phyloP scores from a whole-genome alignment of 2,113 vertebrate genomes.

The Osmerus eperlanus region DNA sequence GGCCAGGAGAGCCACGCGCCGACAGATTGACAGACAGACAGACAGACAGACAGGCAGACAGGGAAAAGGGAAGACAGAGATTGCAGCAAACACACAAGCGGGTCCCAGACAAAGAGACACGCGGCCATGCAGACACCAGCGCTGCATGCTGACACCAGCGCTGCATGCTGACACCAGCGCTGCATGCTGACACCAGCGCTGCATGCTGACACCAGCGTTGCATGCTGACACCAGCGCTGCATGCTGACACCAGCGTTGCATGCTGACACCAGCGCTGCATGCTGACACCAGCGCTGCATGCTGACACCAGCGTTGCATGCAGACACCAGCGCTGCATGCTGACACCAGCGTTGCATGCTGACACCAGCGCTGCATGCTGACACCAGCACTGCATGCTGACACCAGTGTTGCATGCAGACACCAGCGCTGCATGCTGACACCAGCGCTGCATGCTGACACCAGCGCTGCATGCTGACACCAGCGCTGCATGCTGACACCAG shows the following conservation, averaged over 20 bases:
- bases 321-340: slow-evolving; percentile 59
- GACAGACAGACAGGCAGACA: slow-evolving; percentile 68
- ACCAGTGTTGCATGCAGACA: slow-evolving; percentile 59
- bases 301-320: slow-evolving; percentile 20
- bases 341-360: neutral
- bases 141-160: slow-evolving; percentile 23
- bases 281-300: slow-evolving; percentile 65
- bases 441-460: slow-evolving; percentile 58
- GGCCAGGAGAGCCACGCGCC: slow-evolving; percentile 3
- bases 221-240: slow-evolving; percentile 38
- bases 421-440: slow-evolving; percentile 1
- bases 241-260: slow-evolving; percentile 60
- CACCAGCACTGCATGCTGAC: neutral
- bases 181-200: slow-evolving; percentile 28
- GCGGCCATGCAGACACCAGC: neutral
- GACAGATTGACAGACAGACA: slow-evolving; percentile 44
- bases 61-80: slow-evolving; percentile 48
- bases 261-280: slow-evolving; percentile 51
- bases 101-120: slow-evolving; percentile 14
- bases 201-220: slow-evolving; percentile 52
- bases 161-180: slow-evolving; percentile 54
- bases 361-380: slow-evolving; percentile 60
- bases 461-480: slow-evolving; percentile 11
- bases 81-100: slow-evolving; percentile 23
- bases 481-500: slow-evolving; percentile 57